Conservation (phyloP, 2,797 vertebrate species). For the Pelobates cultripes region DNA sequence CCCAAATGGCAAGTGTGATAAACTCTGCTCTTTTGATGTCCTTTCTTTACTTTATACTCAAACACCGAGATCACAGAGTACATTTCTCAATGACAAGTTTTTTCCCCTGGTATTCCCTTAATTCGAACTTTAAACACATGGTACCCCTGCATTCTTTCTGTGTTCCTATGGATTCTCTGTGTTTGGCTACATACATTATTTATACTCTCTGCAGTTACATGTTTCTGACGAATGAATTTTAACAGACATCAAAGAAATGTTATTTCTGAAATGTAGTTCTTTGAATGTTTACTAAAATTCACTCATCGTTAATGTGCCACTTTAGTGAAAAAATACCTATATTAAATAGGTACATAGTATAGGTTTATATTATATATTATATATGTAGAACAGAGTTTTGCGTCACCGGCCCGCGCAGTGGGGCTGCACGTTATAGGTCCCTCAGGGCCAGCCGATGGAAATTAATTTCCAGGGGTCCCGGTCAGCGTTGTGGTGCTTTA, state of each 20-base stretch:
- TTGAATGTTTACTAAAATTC: conserved; percentile 66
- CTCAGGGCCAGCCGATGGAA: no score
- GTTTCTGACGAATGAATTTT: conserved; percentile 62
- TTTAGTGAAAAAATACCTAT: no score
- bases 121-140: conserved; percentile 65
- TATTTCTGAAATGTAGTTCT: conserved; percentile 66
- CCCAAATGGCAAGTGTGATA: conserved; percentile 82
- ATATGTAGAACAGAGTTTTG: no score
- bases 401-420: no score
- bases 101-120: conserved; percentile 63
- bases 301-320: background rate
- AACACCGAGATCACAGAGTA: conserved; percentile 67
- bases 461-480: no score
- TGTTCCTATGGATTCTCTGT: conserved; percentile 66
- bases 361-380: no score
- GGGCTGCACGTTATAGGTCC: no score
- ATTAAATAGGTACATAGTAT: no score
- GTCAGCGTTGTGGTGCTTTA: no score
- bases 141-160: conserved; percentile 59
- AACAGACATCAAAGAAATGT: conserved; percentile 20
- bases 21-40: conserved; percentile 79
- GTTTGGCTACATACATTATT: conserved; percentile 60
- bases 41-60: conserved; percentile 61
- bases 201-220: conserved; percentile 65
- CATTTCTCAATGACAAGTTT: conserved; percentile 64